Evolutionary conservation across 2,888 invertebrate species (phyloP), one percentile per base, ranked within the genome.

Genomic region (Agelastica alni): DNA sequence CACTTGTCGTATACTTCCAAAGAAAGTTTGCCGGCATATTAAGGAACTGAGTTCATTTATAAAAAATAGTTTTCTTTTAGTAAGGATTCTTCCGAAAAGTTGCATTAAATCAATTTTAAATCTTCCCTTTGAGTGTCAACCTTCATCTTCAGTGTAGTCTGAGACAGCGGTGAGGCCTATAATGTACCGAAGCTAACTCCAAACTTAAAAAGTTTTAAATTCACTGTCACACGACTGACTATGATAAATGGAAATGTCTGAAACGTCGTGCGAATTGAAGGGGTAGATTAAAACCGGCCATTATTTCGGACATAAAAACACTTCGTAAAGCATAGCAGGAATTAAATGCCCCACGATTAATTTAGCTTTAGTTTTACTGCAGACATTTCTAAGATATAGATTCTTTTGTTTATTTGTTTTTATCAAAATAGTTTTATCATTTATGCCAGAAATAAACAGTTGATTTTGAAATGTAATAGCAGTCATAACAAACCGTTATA

Each of bases 171-270:
- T 6, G 14, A 36, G 16, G 34, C 34, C 34, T 36, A 14, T 7
- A 26, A 26, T 26, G 9, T 36, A 34, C 34, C 26, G 12, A n/a
- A 22, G 22, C 13, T n/a, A 13, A 14, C 14, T 34, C 9, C 13
- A 14, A 20, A 44, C 39, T 36, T 30, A 14, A 28, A 28, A 41
- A 43, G 28, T 36, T 47, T 43, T 17, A 46, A 60, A 60, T 53
- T 56, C 46, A 22, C 44, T 57, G 58, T 60, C 58, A 51, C 51
- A 36, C 41, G 22, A 39, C 53, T 53, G 58, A 56, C 58, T 45
- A 58, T 60, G 60, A 60, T 58, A 53, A 58, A 60, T 56, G 39
- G 56, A 47, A 36, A 22, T 37, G 53, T 58, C 60, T 39, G 39
- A 48, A 28, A 39, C 47, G 47, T 48, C 47, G 30, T 18, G 17